Base-by-base conservation (phyloP, 2,888 invertebrate genomes). In the Chrysotoxum bicinctum region DNA sequence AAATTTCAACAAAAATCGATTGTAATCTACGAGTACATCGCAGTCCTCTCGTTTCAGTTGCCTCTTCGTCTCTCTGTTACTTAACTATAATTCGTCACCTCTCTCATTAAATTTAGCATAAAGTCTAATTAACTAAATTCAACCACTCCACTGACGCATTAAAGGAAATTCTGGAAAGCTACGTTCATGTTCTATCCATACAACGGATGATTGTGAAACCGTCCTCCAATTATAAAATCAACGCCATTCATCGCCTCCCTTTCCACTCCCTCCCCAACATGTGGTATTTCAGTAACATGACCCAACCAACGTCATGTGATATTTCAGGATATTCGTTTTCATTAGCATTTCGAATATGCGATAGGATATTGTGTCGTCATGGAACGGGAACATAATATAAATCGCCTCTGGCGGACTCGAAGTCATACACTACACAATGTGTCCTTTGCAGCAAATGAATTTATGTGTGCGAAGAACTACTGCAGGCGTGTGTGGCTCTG, bases 391-490 rank as follows among this genome's bases (percentile, higher is more conserved):
- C 7, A 62, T 26, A 23, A 35, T 60, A 23, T 40, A 23, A 21
- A 21, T 43, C 58, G n/a, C 32, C 45, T 19, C 19, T 60, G 43
- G 60, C 23, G 26, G n/a, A 23, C n/a, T 40, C 19, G 12, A 6
- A 50, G 21, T 48, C 6, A 21, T 48, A 1, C 3, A 8, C 1
- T 6, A 0, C 48, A 50, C 14, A 3, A 10, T n/a, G 0, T 64
- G 62, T 64, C 45, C 64, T 64, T 64, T 26, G 16, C 19, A n/a
- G 45, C 30, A 64, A 45, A 64, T 64, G 45, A 64, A 64, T 64
- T 45, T 64, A 64, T 64, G 32, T 64, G 26, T 26, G 19, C n/a
- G 14, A 16, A 16, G 14, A 16, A 16, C n/a, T 50, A 23, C n/a
- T 40, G 60, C 60, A 37, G 40, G 19, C 43, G 60, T n/a, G n/a